Evolutionary conservation across 2,113 vertebrate genomes (phyloP).

Genomic region (Dipodomys merriami): DNA sequence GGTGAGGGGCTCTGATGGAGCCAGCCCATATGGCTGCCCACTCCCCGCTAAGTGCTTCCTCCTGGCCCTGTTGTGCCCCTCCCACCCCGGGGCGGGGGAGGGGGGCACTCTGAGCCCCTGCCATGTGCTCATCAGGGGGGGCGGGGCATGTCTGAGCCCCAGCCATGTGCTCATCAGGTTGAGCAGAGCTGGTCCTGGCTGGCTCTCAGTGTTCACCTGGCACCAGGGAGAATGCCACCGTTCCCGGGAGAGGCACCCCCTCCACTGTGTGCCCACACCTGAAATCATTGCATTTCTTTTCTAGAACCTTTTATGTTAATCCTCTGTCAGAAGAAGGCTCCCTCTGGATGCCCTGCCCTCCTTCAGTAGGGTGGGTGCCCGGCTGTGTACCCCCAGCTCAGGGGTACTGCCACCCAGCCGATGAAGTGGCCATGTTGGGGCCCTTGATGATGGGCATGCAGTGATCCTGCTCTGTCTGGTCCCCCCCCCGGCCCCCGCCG

Average conservation of each 20-base stretch:
- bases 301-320: neutral
- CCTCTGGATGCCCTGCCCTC: fast-evolving
- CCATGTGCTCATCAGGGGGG: too few species aligned
- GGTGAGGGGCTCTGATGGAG: neutral
- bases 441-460: neutral
- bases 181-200: neutral
- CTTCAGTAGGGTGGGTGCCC: neutral
- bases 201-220: neutral
- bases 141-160: neutral
- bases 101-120: too few species aligned
- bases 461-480: neutral
- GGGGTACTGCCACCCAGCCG: neutral
- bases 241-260: neutral
- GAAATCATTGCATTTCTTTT: neutral
- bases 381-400: fast-evolving
- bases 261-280: too few species aligned
- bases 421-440: fast-evolving
- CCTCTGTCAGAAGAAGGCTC: neutral
- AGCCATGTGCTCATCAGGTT: too few species aligned
- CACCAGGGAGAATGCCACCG: neutral
- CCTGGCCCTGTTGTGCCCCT: neutral
- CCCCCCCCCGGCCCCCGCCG: neutral
- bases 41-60: neutral
- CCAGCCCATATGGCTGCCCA: too few species aligned
- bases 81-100: neutral